Evolutionary conservation across 2,113 vertebrate genomes (phyloP), one percentile per base, ranked within the genome.

Genomic region (Ibidorhyncha struthersii): DNA sequence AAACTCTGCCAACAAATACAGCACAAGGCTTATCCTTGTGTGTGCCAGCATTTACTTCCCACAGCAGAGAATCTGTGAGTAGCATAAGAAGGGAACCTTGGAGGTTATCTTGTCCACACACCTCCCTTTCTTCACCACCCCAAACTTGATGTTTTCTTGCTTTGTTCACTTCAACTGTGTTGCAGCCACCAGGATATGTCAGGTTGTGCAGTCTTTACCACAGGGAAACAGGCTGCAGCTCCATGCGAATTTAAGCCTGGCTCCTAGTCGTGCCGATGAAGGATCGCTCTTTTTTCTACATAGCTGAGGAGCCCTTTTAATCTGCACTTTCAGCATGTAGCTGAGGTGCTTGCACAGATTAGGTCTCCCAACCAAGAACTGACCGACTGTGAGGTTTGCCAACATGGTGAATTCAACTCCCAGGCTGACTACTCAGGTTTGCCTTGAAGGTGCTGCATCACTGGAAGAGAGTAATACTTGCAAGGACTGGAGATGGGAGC

Each of bases 1-100:
- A 84, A 40, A 41, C 59, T 79, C 65, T 92, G 89, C 86, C 89
- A 95, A 82, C 52, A 93, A 93, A 63, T 14, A 52, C 4, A 97
- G 61, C 62, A 26, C 61, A 77, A 56, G 52, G 5, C 41, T 94
- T 79, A 34, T 30, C 79, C 73, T 71, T 41, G 7, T 50, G 10
- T 84, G 53, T 77, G 73, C 86, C 91, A 85, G 69, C 21, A 76
- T 87, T 78, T 71, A 17, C 34, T 69, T 92, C 49, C 56, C 56
- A 72, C 52, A 61, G 65, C 25, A 76, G 20, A 84, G 41, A 89
- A 71, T 36, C 47, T 53, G 22, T 36, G 41, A 69, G 34, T 13
- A 30, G 43, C 25, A 29, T 36, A 76, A 49, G 53, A 86, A 72
- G 20, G 30, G 23, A 77, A 11, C 5, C 40, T 40, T 61, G 86